A percentile compares a stretch with the other conserved stretches of the same genome.
phyloP scores from a whole-genome alignment of 2,113 vertebrate genomes.

The Aptenodytes patagonicus region DNA sequence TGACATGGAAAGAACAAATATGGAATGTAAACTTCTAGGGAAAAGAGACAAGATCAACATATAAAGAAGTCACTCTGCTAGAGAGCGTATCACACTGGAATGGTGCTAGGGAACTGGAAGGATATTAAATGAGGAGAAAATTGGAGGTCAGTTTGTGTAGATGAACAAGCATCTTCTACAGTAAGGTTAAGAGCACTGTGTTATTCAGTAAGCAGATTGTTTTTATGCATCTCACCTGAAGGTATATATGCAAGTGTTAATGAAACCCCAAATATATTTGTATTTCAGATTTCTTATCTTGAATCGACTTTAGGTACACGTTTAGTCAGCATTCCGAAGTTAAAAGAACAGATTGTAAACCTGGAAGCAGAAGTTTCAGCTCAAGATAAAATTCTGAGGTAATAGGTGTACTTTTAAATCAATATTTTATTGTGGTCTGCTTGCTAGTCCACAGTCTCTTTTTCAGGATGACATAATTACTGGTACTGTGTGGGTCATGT shows the following conservation, averaged over 20 bases:
- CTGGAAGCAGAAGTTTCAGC: slow-evolving; percentile 85
- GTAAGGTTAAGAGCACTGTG: not conserved
- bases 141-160: not conserved
- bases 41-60: not conserved
- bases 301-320: slow-evolving; percentile 66
- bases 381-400: slow-evolving; percentile 86
- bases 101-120: not conserved
- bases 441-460: not conserved
- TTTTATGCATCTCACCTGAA: not conserved
- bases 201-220: not conserved
- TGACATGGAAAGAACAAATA: not conserved
- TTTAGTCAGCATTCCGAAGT: slow-evolving; percentile 70
- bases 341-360: slow-evolving; percentile 83
- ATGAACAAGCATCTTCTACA: not conserved
- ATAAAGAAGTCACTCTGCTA: not conserved
- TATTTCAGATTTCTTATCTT: slow-evolving; percentile 76
- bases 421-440: not conserved
- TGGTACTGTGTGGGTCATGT: not conserved
- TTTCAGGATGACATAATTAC: not conserved
- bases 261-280: slow-evolving; percentile 4
- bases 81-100: not conserved
- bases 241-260: not conserved
- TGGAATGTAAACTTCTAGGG: not conserved
- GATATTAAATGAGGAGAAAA: not conserved
- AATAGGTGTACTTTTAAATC: not conserved